Percentiles rank a stretch among this genome's conserved stretches.
Evolutionary conservation across 2,888 invertebrate species (phyloP).

Genomic region (Drosophila longiperda): DNA sequence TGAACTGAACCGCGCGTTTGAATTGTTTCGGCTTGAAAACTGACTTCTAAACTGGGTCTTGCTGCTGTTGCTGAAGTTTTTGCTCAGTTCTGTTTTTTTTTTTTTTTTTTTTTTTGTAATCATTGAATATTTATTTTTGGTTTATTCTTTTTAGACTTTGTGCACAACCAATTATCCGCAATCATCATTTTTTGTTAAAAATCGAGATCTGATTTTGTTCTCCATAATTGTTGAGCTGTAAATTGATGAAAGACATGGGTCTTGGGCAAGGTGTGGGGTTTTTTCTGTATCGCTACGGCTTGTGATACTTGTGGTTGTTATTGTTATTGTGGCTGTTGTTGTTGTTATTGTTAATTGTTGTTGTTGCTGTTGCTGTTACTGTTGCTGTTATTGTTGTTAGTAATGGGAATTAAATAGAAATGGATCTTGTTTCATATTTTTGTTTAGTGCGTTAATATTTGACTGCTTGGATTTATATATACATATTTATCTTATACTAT

Average conservation of each 20-base stretch:
- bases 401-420: conserved; percentile 53
- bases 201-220: conserved; percentile 80
- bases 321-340: conserved; percentile 21
- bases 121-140: conserved; percentile 5
- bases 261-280: conserved; percentile 48
- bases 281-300: conserved; percentile 33
- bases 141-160: conserved; percentile 58
- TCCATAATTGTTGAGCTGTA: conserved; percentile 66
- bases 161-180: conserved; percentile 85
- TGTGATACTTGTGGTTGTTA: conserved; percentile 9
- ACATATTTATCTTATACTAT: conserved; percentile 57
- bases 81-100: conserved; percentile 8
- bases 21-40: conserved; percentile 1
- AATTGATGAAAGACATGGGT: conserved; percentile 61
- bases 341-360: conserved; percentile 14
- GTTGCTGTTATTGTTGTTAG: conserved; percentile 31
- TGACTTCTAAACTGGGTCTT: background rate
- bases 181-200: conserved; percentile 84
- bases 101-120: background rate
- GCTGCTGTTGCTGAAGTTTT: conserved; percentile 1
- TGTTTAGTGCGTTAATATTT: conserved; percentile 19
- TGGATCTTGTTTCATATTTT: conserved; percentile 31
- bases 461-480: conserved; percentile 35
- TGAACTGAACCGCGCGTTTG: conserved; percentile 65
- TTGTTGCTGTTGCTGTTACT: conserved; percentile 23